phyloP scores from a whole-genome alignment of 2,113 vertebrate species.

The Anseranas semipalmata region DNA sequence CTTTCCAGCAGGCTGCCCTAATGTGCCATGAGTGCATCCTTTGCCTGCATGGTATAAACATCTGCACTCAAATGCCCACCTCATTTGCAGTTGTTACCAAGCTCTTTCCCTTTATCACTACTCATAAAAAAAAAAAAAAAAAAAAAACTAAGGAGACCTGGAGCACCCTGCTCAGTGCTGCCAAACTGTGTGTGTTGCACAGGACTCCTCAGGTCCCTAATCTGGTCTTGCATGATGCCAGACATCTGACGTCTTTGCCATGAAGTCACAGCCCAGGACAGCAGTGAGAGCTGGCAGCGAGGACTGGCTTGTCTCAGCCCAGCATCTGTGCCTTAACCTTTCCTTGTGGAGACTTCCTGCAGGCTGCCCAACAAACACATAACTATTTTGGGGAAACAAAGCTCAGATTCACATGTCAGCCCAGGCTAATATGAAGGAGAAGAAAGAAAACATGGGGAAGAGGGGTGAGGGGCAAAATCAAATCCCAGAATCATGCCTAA shows the following conservation, averaged over 20 bases:
- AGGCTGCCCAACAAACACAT: not conserved
- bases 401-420: slow-evolving; percentile 63
- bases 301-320: not conserved
- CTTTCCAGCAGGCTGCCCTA: not conserved
- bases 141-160: not conserved
- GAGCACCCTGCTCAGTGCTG: not conserved
- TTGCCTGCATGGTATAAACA: not conserved
- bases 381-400: slow-evolving; percentile 66
- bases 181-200: not conserved
- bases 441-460: slow-evolving; percentile 33
- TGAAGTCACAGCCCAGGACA: not conserved
- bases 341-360: not conserved
- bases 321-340: slow-evolving; percentile 43
- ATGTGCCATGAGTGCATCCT: not conserved
- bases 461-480: not conserved
- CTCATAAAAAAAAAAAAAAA: not conserved
- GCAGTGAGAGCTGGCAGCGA: not conserved
- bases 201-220: not conserved
- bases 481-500: not conserved
- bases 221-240: not conserved
- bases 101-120: not conserved
- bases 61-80: not conserved
- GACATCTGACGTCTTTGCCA: not conserved
- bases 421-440: not conserved
- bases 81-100: not conserved